phyloP scores from a whole-genome alignment of 2,797 vertebrate genomes.

The Anableps anableps region DNA sequence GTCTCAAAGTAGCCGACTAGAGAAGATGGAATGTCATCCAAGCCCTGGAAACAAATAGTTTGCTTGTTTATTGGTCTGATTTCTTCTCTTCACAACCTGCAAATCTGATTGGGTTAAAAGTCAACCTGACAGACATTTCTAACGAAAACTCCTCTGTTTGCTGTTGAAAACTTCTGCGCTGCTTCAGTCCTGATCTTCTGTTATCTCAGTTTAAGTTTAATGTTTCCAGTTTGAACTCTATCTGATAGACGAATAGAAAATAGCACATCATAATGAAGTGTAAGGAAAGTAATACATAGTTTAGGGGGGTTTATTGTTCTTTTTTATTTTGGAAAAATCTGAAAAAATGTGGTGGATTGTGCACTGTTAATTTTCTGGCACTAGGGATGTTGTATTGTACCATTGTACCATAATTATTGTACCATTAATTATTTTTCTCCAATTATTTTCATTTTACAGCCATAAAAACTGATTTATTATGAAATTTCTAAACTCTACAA shows the following conservation, averaged over 20 bases:
- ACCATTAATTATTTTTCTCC: no score
- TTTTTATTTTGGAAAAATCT: not conserved
- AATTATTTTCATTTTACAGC: no score
- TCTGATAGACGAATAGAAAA: not conserved
- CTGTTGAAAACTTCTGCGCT: not conserved
- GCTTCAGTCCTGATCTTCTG: not conserved
- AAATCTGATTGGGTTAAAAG: not conserved
- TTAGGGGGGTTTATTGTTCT: not conserved
- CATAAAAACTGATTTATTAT: not conserved
- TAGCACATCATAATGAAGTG: not conserved
- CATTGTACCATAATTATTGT: no score
- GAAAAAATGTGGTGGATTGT: not conserved
- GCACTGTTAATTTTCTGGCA: not conserved
- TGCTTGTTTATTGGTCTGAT: not conserved
- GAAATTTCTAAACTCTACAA: no score
- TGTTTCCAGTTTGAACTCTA: no score
- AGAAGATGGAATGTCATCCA: slow-evolving; percentile 82
- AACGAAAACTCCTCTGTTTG: not conserved
- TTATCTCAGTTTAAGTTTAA: not conserved
- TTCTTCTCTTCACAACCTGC: not conserved
- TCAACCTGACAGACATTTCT: not conserved
- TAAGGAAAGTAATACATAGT: not conserved
- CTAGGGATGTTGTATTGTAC: no score
- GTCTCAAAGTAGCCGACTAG: slow-evolving; percentile 84
- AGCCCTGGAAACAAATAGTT: slow-evolving; percentile 64